phyloP scores from a whole-genome alignment of 2,797 vertebrate species.

The Melanotaenia maccullochi region DNA sequence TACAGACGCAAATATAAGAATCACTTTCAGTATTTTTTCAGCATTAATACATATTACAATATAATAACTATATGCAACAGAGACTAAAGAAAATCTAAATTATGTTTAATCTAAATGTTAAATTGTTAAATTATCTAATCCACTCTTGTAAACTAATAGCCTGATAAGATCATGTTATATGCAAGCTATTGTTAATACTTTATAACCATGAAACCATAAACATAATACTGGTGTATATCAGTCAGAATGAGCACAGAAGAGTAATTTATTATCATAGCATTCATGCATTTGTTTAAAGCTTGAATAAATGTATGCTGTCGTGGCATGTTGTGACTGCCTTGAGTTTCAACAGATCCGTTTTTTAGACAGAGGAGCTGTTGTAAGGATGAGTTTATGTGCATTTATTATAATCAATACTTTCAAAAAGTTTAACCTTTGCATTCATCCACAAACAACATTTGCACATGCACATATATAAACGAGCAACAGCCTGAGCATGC shows the following conservation, averaged over 20 bases:
- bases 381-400: background rate
- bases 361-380: background rate
- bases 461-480: constrained; percentile 13
- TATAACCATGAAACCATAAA: background rate
- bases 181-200: background rate
- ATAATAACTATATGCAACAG: background rate
- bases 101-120: background rate
- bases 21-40: background rate
- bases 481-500: constrained; percentile 66
- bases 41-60: background rate
- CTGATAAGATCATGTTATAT: too few species aligned
- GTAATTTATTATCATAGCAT: background rate
- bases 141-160: too few species aligned
- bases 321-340: background rate
- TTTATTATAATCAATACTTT: background rate
- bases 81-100: background rate
- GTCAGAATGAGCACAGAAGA: background rate
- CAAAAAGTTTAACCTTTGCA: background rate
- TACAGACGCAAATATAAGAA: background rate
- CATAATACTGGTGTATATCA: background rate
- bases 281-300: background rate
- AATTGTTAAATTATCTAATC: too few species aligned
- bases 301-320: background rate
- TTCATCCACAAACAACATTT: constrained; percentile 33
- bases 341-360: background rate